Evolutionary conservation across 1,140 invertebrate species (phyloP).

Genomic region (Macrotrachela quadricornifera): DNA sequence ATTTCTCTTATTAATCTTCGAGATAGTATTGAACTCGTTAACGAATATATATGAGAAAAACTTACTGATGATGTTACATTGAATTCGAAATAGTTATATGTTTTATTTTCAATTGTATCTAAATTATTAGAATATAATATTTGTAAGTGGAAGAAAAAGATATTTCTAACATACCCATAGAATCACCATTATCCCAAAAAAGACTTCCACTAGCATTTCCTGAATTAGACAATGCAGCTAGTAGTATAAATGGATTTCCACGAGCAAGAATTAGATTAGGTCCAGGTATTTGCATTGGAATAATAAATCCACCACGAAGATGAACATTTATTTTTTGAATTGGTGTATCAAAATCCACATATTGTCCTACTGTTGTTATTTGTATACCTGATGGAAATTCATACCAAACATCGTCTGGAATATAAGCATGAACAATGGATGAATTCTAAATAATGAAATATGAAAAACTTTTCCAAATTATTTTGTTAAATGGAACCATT

Average conservation of each 20-base stretch:
- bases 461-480: too few relatives aligned
- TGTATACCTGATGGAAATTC: constrained; percentile 22
- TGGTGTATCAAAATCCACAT: constrained; percentile 28
- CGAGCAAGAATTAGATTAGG: constrained; percentile 35
- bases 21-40: too few relatives aligned
- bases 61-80: too few relatives aligned
- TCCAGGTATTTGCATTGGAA: constrained; percentile 24
- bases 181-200: constrained; percentile 8
- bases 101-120: too few relatives aligned
- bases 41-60: too few relatives aligned
- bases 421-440: constrained; percentile 14
- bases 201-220: not conserved
- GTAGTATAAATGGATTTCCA: not conserved
- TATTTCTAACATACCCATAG: not conserved
- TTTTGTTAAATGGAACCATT: not conserved
- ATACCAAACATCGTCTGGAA: constrained; percentile 29
- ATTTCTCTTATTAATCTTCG: too few relatives aligned
- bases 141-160: too few relatives aligned
- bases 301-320: constrained; percentile 26
- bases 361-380: constrained; percentile 15
- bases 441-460: constrained; percentile 13
- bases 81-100: too few relatives aligned
- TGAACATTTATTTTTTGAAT: constrained; percentile 23
- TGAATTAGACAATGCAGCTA: not conserved
- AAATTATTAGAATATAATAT: too few relatives aligned